Evolutionary conservation across 1,140 invertebrate genomes (phyloP).

Genomic region (Anoplolepis gracilipes): DNA sequence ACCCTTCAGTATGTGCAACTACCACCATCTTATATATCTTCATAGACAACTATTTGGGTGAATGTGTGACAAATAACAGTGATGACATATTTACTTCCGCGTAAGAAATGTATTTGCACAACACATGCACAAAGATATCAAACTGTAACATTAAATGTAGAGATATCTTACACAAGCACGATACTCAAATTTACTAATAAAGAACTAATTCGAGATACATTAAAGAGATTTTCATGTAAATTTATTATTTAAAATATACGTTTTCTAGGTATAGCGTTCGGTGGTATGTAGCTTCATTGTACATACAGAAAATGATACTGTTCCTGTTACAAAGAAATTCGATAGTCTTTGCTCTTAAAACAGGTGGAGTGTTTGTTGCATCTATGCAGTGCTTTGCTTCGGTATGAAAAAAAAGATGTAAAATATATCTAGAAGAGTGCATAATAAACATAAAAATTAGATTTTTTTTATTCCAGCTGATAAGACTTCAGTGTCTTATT

Average conservation of each 20-base stretch:
- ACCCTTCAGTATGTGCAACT: rapidly evolving
- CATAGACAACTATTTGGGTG: not conserved
- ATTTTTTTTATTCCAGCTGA: not conserved
- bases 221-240: too few species aligned
- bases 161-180: too few species aligned
- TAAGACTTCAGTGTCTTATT: conserved; percentile 7
- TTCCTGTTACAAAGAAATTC: not conserved
- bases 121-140: not conserved
- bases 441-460: too few species aligned
- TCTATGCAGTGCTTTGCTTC: not conserved
- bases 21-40: not conserved
- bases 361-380: not conserved
- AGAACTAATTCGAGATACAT: too few species aligned
- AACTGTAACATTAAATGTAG: not conserved
- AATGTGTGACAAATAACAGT: conserved; percentile 22
- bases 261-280: not conserved
- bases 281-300: not conserved
- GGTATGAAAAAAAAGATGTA: not conserved
- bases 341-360: not conserved
- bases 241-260: too few species aligned
- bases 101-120: conserved; percentile 2
- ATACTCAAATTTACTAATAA: too few species aligned
- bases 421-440: not conserved
- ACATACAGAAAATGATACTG: not conserved
- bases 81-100: not conserved